Evolutionary conservation across 2,888 invertebrate species (phyloP), one percentile per base, ranked within the genome.

Genomic region (Villa cingulata): DNA sequence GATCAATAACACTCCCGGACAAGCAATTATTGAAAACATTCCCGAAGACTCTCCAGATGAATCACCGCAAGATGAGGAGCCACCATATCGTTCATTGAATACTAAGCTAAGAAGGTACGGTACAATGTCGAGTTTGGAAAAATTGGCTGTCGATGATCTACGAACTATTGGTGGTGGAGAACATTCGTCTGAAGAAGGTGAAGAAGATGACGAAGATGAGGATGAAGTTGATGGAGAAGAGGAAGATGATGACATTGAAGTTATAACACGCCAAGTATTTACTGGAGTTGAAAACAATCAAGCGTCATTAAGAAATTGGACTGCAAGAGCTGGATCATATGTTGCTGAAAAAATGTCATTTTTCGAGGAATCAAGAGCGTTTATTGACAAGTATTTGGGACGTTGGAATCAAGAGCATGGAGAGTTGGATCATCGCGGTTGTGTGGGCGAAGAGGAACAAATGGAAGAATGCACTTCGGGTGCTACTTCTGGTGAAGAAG

Each of bases 401-500:
- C 68, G 83, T 65, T 68, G 79, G 75, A 67, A 64, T 54, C 58
- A 60, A 23, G 63, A 65, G 20, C 60, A 61, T 27, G 49, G 29
- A 6, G 45, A 51, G 14, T 46, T 39, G 6, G 48, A 53, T 20
- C 23, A 7, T 6, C 7, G 23, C 7, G 23, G 23, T 23, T n/a
- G n/a, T n/a, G 43, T 49, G 41, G 43, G 47, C 19, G 53, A 53
- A 18, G 86, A 86, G 56, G 87, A 87, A 50, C 75, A 74, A 10
- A 68, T 74, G 38, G 73, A 73, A 4, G 82, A 82, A 6, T 87
- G 87, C 60, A 86, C 85, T 0, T 87, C 87, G 40, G 87, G 85
- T 0, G 87, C 83, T 0, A 82, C 81, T 1, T 87, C 86, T 4
- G 87, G 86, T 0, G 87, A 88, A 64, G 88, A 89, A 59, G 82